Base-by-base conservation (phyloP, 2,797 vertebrate genomes). In the Ctenosaura bakeri region DNA sequence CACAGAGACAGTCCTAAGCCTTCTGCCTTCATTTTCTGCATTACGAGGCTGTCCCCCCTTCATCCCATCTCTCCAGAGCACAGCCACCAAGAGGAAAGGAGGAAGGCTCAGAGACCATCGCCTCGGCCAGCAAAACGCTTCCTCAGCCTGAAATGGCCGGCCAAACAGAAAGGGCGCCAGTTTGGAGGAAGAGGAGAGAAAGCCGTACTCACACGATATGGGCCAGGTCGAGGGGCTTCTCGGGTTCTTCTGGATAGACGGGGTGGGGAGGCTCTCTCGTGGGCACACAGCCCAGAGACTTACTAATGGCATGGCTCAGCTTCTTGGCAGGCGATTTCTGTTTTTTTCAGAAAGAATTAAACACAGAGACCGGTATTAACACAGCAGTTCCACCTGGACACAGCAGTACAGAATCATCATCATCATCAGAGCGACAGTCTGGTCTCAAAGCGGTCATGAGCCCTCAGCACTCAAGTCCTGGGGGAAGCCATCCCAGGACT, bases 261-360 rank as follows among this genome's bases (percentile, higher is more conserved):
- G 98, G 99, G 90, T 99, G 99, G 0, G 98, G 98, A 0, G 98
- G 98, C 52, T 99, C 99, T 95, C 99, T 97, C 46, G 98, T 98
- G 88, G 99, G 99, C 35, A 99, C 98, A 0, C 99, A 99, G 88
- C 99, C 99, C 16, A 99, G 97, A 7, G 99, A 99, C 94, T 98
- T 99, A 93, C 99, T 99, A 97, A 99, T 99, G 22, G 99, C 99
- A 50, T 99, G 99, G 98, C 98, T 99, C 97, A 99, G 98, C 98
- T 99, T 99, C 98, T 99, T 99, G 86, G 99, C 99, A 7, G 99
- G 99, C 32, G 99, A 99, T 95, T 99, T 99, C 99, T 99, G 98
- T 92, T 89, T 62, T 56, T 52, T 2, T 79, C 35, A 76, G 90
- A 84, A 92, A 88, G 88, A 0, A 38, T 93, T 69, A 88, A 92